Conservation (phyloP, 2,113 vertebrate genomes). For the human (Homo sapiens) region GRCh38 chr14:46103001-46103500, state of each 20-base stretch:
- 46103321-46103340: not conserved
- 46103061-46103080: not conserved
- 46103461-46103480: not conserved
- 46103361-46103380: not conserved
- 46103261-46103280: not conserved
- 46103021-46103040: not conserved
- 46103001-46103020: not conserved
- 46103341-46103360: not conserved
- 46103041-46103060: not conserved
- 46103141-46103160: not conserved
- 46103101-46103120: not conserved
- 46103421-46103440: not conserved
- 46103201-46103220: not conserved
- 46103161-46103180: not conserved
- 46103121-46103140: not conserved
- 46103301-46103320: not conserved
- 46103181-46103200: not conserved
- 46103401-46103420: not conserved
- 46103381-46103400: not conserved
- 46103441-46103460: not conserved
- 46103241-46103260: not conserved
- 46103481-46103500: not conserved
- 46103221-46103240: not conserved
- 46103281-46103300: not conserved
- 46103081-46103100: not conserved